Percentiles rank a stretch among this genome's conserved stretches.
Conservation (phyloP, 1,140 invertebrate genomes). For the Bombus impatiens region DNA sequence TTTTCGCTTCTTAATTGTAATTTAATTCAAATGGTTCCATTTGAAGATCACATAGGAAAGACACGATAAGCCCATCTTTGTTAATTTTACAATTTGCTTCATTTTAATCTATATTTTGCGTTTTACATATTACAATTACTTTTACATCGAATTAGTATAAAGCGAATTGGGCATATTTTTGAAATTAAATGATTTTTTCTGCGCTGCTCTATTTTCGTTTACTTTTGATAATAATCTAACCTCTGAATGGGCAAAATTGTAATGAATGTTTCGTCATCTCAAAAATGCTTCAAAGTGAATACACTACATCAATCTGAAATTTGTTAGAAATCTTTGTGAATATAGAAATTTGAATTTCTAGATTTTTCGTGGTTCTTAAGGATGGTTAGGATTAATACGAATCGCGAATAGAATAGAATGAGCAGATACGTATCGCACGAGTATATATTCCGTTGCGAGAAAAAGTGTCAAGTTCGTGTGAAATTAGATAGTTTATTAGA, state of each 20-base stretch:
- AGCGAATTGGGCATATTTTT: neutral
- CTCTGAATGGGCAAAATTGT: too few relatives aligned
- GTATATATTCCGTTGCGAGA: conserved; percentile 26
- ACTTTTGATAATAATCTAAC: neutral
- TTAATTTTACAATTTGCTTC: too few relatives aligned
- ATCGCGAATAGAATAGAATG: neutral
- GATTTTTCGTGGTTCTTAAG: neutral
- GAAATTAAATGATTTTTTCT: neutral
- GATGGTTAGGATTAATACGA: neutral
- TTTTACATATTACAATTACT: too few relatives aligned
- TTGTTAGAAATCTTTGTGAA: neutral
- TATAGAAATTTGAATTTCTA: too few relatives aligned
- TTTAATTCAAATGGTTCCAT: too few relatives aligned
- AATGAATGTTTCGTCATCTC: rapidly evolving
- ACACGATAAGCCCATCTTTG: too few relatives aligned
- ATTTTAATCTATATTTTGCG: too few relatives aligned
- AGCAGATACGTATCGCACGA: neutral
- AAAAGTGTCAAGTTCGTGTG: conserved; percentile 54
- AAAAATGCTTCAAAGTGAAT: neutral
- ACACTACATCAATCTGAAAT: neutral
- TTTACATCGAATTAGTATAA: neutral
- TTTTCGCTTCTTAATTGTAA: too few relatives aligned
- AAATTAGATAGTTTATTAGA: conserved; percentile 56
- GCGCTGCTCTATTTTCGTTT: neutral
- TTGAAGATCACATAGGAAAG: too few relatives aligned